phyloP scores from a whole-genome alignment of 1,140 invertebrate genomes.

The Sipha flava region DNA sequence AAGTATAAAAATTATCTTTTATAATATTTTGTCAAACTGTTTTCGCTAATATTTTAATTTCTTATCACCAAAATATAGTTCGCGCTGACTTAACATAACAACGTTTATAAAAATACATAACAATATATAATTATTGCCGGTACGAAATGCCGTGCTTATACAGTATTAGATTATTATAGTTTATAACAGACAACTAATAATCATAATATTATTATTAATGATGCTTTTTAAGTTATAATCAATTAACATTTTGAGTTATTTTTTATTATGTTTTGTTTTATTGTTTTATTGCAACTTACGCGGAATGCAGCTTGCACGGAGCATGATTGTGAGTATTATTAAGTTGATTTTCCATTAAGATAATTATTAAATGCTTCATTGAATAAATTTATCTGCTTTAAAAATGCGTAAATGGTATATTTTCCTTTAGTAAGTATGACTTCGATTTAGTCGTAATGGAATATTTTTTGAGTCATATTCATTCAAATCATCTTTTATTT shows the following conservation, averaged over 20 bases:
- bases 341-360: constrained; percentile 15
- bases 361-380: not conserved
- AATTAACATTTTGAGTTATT: not conserved
- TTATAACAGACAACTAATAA: too few species aligned
- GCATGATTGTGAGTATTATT: constrained; percentile 68
- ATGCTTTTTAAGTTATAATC: not conserved
- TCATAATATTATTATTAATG: not conserved
- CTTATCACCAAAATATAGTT: too few species aligned
- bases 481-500: too few species aligned
- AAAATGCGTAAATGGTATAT: not conserved
- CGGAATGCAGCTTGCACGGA: constrained; percentile 61
- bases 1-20: too few species aligned
- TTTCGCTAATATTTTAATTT: not conserved
- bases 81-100: too few species aligned
- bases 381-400: not conserved
- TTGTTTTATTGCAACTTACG: constrained; percentile 13
- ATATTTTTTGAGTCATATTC: not conserved
- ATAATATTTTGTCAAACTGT: too few species aligned
- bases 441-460: not conserved
- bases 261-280: constrained; percentile 11
- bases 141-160: not conserved
- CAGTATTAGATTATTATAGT: not conserved
- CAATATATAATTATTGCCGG: not conserved
- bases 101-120: too few species aligned
- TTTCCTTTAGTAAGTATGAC: not conserved